These are phyloP conservation scores for Holacanthus passer DNA, from an alignment of 2,113 vertebrate genomes.

Conservation along the genomic window DNA sequence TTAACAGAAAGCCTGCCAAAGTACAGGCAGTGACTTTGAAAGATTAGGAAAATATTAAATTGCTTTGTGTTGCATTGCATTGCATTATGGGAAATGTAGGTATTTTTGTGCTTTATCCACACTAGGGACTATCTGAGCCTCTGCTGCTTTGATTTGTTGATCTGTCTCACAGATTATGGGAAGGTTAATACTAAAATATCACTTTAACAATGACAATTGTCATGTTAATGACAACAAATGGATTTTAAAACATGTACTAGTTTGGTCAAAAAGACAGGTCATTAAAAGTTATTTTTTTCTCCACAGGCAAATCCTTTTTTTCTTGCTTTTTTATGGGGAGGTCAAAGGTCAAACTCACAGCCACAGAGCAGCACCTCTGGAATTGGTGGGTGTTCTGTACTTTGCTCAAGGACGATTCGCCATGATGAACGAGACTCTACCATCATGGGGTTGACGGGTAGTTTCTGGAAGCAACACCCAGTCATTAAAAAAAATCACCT, in stretches of 20 bases:
- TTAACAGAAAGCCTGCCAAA: neutral
- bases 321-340: neutral
- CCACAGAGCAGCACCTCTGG: neutral
- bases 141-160: too few species aligned
- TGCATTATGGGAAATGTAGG: neutral
- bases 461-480: constrained; percentile 3
- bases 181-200: too few species aligned
- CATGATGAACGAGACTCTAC: constrained; percentile 4
- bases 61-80: neutral
- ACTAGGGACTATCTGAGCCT: too few species aligned
- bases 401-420: neutral
- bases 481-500: constrained; percentile 4
- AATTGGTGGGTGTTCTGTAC: neutral
- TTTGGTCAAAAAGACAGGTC: neutral
- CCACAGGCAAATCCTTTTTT: neutral
- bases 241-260: too few species aligned
- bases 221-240: too few species aligned
- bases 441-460: neutral
- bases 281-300: constrained; percentile 1
- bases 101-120: neutral
- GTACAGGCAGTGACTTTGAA: neutral
- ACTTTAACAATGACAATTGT: too few species aligned
- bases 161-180: too few species aligned
- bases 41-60: neutral
- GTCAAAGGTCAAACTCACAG: constrained; percentile 15